Conservation (phyloP, 2,888 invertebrate genomes). For the Hipparchia sbordonii region DNA sequence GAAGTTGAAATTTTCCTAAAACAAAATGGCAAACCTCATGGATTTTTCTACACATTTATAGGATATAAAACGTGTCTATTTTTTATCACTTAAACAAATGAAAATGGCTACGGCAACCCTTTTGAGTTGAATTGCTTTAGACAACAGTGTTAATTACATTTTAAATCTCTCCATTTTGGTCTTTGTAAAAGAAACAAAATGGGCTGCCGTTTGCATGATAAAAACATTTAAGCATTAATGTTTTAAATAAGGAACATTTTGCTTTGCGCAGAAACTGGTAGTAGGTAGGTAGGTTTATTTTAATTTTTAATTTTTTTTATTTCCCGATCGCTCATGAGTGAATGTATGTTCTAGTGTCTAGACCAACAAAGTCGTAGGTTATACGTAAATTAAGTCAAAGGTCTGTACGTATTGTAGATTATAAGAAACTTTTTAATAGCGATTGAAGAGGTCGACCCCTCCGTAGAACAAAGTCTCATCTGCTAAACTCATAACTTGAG, state of each 20-base stretch:
- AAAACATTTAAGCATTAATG: not conserved
- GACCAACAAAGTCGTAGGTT: no score
- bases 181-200: slow-evolving; percentile 13
- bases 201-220: not conserved
- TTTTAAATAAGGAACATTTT: slow-evolving; percentile 7
- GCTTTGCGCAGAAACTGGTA: not conserved
- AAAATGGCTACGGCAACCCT: slow-evolving; percentile 2
- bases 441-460: no score
- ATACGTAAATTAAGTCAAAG: no score
- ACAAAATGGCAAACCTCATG: not conserved
- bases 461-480: no score
- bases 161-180: slow-evolving; percentile 3
- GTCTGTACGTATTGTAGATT: no score
- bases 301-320: no score
- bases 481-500: no score
- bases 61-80: not conserved
- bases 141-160: slow-evolving; percentile 20
- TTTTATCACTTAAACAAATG: not conserved
- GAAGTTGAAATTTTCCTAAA: not conserved
- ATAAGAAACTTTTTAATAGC: no score
- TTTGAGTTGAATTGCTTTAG: slow-evolving; percentile 9
- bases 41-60: not conserved
- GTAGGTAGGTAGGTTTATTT: no score
- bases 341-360: no score
- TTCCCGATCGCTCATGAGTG: no score